These are phyloP conservation scores for Mus caroli DNA, from an alignment of 2,797 vertebrate genomes.

Conservation along the genomic window DNA sequence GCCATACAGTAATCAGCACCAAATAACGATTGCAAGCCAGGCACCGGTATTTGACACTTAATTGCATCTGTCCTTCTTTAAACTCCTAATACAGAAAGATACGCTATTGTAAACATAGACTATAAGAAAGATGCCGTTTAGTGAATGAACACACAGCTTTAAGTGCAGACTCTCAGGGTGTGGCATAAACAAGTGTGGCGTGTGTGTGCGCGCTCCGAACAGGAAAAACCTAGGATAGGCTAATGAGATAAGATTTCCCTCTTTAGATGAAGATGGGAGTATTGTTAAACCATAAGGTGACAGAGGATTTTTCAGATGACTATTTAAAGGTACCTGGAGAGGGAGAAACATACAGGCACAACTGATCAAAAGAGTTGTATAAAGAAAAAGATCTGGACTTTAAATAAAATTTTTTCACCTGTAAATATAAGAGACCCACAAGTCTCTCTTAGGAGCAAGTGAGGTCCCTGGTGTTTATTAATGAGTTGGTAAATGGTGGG, in stretches of 20 bases:
- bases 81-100: not conserved
- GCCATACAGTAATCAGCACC: not conserved
- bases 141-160: not conserved
- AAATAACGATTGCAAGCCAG: not conserved
- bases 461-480: not conserved
- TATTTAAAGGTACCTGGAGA: not conserved
- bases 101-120: not conserved
- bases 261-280: not conserved
- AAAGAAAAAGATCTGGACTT: not conserved
- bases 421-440: not conserved
- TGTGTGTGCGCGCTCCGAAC: no score
- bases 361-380: not conserved
- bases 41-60: not conserved
- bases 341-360: not conserved
- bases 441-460: not conserved
- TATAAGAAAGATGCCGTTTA: not conserved
- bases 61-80: not conserved
- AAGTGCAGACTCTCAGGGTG: not conserved
- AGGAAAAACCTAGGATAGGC: not conserved
- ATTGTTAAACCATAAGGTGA: not conserved
- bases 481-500: not conserved
- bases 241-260: not conserved
- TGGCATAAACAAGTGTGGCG: not conserved
- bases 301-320: constrained; percentile 18
- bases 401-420: not conserved